Percentiles rank a stretch among this genome's conserved stretches.
These are phyloP conservation scores for Platyura marginata DNA, from an alignment of 1,140 invertebrate species.

Conservation along the genomic window DNA sequence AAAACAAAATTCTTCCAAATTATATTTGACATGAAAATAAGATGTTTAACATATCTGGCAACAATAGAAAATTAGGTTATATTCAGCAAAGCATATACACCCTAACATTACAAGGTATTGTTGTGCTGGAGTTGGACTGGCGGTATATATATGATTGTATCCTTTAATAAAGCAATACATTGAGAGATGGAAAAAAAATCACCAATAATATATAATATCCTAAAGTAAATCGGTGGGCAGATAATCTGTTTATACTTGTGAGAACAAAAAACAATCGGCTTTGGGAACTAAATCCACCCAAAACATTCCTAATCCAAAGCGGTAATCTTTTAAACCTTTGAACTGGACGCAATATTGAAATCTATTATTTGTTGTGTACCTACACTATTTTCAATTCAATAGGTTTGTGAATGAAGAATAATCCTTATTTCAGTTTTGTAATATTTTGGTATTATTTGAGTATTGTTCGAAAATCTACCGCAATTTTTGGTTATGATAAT, in stretches of 20 bases:
- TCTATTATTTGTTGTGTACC: no score
- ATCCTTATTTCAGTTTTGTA: no score
- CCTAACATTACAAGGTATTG: neutral
- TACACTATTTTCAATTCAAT: no score
- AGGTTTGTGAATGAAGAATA: no score
- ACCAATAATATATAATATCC: neutral
- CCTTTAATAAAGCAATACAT: neutral
- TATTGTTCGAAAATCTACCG: no score
- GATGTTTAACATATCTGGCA: neutral
- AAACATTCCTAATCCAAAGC: constrained; percentile 1
- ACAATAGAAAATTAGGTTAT: neutral
- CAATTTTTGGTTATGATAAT: no score
- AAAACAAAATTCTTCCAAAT: no score
- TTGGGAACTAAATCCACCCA: neutral
- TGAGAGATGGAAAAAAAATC: neutral
- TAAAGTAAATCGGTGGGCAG: constrained; percentile 1
- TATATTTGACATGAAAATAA: neutral
- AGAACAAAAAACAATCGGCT: constrained; percentile 1
- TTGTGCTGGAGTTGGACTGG: neutral
- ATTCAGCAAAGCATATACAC: neutral
- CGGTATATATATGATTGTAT: neutral
- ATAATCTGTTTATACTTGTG: constrained; percentile 5
- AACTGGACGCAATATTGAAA: neutral
- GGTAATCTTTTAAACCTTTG: constrained; percentile 3
- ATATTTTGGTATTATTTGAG: no score